phyloP scores from a whole-genome alignment of 2,113 vertebrate genomes.

The Todiramphus saurophagus region DNA sequence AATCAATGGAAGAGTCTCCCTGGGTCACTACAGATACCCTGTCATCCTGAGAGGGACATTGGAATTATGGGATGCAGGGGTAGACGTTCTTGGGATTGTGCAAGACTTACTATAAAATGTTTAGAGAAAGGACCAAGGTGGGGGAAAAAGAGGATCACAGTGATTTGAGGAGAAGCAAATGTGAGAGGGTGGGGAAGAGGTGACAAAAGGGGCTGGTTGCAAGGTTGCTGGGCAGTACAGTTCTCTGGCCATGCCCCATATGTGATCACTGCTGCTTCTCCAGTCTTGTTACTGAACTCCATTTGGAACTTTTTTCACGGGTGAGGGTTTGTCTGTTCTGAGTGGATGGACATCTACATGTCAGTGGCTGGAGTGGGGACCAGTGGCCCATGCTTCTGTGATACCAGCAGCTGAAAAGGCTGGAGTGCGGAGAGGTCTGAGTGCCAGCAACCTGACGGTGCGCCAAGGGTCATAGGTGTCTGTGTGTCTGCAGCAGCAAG shows the following conservation, averaged over 20 bases:
- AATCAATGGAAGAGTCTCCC: neutral
- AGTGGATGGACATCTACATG: neutral
- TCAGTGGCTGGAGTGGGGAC: neutral
- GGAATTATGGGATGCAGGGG: neutral
- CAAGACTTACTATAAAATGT: neutral
- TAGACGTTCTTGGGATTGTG: neutral
- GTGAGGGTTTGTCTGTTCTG: neutral
- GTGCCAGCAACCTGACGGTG: neutral
- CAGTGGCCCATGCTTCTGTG: neutral
- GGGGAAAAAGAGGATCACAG: neutral
- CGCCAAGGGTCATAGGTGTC: rapidly evolving
- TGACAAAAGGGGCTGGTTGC: neutral
- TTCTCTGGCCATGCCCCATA: neutral
- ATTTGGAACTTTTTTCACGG: neutral
- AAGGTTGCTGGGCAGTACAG: neutral
- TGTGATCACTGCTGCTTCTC: neutral
- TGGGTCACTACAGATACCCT: neutral
- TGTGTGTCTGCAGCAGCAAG: too few relatives aligned
- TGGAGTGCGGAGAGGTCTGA: neutral
- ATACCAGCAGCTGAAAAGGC: neutral
- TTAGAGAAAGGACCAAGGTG: too few relatives aligned
- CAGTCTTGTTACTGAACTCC: neutral
- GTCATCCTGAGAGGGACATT: neutral
- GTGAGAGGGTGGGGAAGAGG: neutral
- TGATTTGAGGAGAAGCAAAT: neutral